Evolutionary conservation across 1,140 invertebrate genomes (phyloP), one percentile per base, ranked within the genome.

Genomic region (Dryas iulia): DNA sequence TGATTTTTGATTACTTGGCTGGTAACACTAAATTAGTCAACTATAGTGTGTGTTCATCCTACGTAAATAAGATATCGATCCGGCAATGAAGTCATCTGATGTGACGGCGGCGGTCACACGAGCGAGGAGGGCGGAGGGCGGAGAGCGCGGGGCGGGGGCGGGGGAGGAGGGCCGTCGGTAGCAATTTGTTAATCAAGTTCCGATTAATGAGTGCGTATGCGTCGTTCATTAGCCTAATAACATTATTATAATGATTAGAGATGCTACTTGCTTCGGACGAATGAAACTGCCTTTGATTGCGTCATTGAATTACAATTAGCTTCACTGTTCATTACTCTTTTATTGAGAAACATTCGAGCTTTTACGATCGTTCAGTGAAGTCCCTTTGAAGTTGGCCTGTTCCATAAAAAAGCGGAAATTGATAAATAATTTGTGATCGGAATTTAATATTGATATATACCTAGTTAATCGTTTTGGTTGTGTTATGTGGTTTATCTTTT

Each of bases 111-210:
- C 25, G 31, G 39, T 30, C 11, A 21, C 8, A 7, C 18, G 30
- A 5, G 18, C 12, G 28, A 3, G 11, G 58, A 21, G 52, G 26
- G 18, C 10, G 18, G 33, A 39, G 33, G n/a, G 12, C 12, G 33
- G 33, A 14, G 33, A n/a, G 5, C n/a, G 33, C 12, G 1, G 35
- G 33, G 33, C 4, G 35, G 35, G n/a, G 35, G 7, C 11, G 14
- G 35, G 18, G 14, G 35, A 47, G 35, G 47, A 10, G 35, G 12
- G 52, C 4, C 14, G 28, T 7, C 28, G 21, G 61, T 54, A 56
- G 52, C 31, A 64, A 64, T 64, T 64, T 64, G 62, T 64, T 56
- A 54, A 64, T 64, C 62, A 33, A 56, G 52, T 25, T 31, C 33
- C 62, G 62, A 64, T 64, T 54, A 64, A 64, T 56, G 62, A 25